These are phyloP conservation scores for Xyrichtys novacula DNA, from an alignment of 2,797 vertebrate species.

Conservation along the genomic window DNA sequence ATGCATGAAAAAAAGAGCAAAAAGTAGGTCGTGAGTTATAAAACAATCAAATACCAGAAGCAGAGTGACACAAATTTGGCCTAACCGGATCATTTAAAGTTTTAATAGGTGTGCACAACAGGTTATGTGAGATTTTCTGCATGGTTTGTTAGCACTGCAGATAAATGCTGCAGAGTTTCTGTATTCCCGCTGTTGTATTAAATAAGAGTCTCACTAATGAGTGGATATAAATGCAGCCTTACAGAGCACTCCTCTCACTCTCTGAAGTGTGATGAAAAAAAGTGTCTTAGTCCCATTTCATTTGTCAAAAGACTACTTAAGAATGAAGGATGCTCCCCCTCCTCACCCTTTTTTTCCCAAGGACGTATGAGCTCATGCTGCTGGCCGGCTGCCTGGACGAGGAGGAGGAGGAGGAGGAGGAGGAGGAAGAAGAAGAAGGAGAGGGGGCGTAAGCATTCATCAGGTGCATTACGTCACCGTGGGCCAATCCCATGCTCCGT, in stretches of 20 bases:
- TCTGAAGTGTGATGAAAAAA: constrained; percentile 64
- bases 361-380: constrained; percentile 77
- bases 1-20: background rate
- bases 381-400: constrained; percentile 71
- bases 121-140: background rate
- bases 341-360: constrained; percentile 55
- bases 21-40: background rate
- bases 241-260: constrained; percentile 43
- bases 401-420: constrained; percentile 52
- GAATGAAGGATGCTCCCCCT: constrained; percentile 66
- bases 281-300: constrained; percentile 67
- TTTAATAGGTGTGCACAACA: background rate
- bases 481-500: constrained; percentile 71
- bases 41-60: too few relatives aligned
- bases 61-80: too few relatives aligned
- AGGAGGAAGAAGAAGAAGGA: constrained; percentile 51
- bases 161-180: background rate
- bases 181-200: background rate
- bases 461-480: constrained; percentile 80
- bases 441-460: constrained; percentile 66
- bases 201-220: constrained; percentile 5
- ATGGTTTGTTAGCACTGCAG: background rate
- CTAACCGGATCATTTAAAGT: too few relatives aligned
- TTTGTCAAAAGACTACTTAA: constrained; percentile 75
- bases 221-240: constrained; percentile 30